Conservation (phyloP, 2,797 vertebrate species). For the Forpus xanthops region DNA sequence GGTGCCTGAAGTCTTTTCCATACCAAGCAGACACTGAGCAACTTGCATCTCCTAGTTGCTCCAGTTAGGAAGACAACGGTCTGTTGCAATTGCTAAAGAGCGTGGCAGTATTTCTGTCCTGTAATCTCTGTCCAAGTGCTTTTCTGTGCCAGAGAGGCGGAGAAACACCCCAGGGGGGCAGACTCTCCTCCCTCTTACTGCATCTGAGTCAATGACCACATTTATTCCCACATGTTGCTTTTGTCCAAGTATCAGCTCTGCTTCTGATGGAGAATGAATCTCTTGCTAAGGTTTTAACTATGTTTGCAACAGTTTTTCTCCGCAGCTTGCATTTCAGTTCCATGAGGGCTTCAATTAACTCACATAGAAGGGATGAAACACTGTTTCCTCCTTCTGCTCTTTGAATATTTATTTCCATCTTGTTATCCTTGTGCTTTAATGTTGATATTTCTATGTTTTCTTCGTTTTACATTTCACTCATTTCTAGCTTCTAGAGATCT, state of each 20-base stretch:
- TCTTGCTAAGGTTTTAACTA: not conserved
- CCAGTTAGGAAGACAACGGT: not conserved
- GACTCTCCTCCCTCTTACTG: not conserved
- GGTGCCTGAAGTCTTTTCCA: not conserved
- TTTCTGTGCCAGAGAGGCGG: not conserved
- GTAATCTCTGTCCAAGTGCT: not conserved
- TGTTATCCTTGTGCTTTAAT: not conserved
- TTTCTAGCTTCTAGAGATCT: not conserved
- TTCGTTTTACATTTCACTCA: not conserved
- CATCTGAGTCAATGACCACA: not conserved
- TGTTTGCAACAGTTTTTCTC: not conserved
- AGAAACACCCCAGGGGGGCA: not conserved
- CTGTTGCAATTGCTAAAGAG: rapidly evolving
- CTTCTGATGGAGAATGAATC: not conserved
- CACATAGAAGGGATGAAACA: not conserved
- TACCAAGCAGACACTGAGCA: not conserved
- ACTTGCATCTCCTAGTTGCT: slow-evolving; percentile 32
- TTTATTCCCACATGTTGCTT: rapidly evolving
- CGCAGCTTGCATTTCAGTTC: not conserved
- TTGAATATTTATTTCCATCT: not conserved
- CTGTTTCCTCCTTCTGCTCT: not conserved
- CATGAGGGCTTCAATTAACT: not conserved
- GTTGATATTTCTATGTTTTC: not conserved
- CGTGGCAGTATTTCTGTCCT: rapidly evolving
- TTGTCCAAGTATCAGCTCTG: not conserved